Evolutionary conservation across 2,113 vertebrate species (phyloP).

Genomic region (Hippocampus zosterae): DNA sequence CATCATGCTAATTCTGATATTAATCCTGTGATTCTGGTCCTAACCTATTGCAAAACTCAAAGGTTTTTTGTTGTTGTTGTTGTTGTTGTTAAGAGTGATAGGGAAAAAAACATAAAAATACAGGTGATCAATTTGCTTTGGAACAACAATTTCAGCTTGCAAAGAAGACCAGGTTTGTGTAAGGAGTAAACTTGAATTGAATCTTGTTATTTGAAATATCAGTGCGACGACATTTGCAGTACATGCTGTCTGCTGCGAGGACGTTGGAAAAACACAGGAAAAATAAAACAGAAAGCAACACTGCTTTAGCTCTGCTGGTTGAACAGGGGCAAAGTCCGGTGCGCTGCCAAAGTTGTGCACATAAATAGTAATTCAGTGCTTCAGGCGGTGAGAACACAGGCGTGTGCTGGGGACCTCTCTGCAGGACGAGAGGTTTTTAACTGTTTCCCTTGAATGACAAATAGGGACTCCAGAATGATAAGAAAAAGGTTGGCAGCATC

Average conservation of each 20-base stretch:
- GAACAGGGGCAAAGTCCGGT: slow-evolving; percentile 45
- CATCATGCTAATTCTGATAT: slow-evolving; percentile 33
- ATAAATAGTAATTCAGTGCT: slow-evolving; percentile 71
- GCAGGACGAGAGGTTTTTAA: slow-evolving; percentile 57
- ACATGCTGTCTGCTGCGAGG: slow-evolving; percentile 10
- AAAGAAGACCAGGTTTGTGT: slow-evolving; percentile 5
- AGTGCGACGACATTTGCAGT: slow-evolving; percentile 1
- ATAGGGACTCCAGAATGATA: slow-evolving; percentile 35
- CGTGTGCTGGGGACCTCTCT: slow-evolving; percentile 52
- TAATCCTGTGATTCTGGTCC: slow-evolving; percentile 51
- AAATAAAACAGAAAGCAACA: slow-evolving; percentile 28
- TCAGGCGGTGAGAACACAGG: slow-evolving; percentile 57
- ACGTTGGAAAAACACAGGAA: slow-evolving; percentile 37
- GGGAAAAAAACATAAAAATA: slow-evolving; percentile 27
- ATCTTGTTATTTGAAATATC: slow-evolving; percentile 1
- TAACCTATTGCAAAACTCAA: slow-evolving; percentile 52
- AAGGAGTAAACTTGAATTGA: not conserved
- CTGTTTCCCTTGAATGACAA: slow-evolving; percentile 62
- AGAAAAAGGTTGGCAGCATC: slow-evolving; percentile 20
- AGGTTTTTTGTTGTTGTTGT: slow-evolving; percentile 21
- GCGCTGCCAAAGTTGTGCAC: slow-evolving; percentile 70
- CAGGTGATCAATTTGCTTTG: slow-evolving; percentile 27
- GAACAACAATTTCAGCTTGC: not conserved
- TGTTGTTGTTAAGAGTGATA: slow-evolving; percentile 37
- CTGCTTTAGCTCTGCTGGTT: slow-evolving; percentile 36